Conservation (phyloP, 2,888 invertebrate species). For the Punctoribates punctum region DNA sequence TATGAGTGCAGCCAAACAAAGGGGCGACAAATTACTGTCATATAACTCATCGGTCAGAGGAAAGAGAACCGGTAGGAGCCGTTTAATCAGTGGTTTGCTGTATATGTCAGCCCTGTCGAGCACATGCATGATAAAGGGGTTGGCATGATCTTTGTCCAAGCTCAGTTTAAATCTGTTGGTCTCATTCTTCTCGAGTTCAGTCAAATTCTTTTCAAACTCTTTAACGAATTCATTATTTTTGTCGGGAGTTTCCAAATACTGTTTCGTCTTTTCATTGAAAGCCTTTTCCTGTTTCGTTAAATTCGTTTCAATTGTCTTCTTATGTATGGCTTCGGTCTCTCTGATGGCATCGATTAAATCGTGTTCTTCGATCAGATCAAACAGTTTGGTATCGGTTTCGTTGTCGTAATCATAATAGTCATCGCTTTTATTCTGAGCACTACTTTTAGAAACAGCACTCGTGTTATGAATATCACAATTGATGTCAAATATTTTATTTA, state of each 20-base stretch:
- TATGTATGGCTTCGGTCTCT: not conserved
- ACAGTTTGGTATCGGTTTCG: not conserved
- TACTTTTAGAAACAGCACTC: not conserved
- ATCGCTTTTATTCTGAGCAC: not conserved
- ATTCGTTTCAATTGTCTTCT: not conserved
- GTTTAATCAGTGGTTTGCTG: not conserved
- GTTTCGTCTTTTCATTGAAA: not conserved
- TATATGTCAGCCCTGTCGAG: not conserved
- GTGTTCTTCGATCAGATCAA: not conserved
- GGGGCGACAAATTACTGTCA: not conserved
- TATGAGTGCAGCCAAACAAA: not conserved
- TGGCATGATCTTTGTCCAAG: no score
- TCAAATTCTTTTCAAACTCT: no score
- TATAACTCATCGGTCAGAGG: not conserved
- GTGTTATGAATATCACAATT: not conserved
- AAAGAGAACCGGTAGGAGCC: not conserved
- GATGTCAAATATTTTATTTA: not conserved
- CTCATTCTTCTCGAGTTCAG: no score
- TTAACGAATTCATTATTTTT: no score
- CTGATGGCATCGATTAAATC: not conserved
- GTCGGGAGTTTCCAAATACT: not conserved
- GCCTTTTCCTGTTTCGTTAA: not conserved
- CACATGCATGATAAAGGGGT: no score
- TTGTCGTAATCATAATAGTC: not conserved
- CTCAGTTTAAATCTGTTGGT: no score